Evolutionary conservation across 2,113 vertebrate genomes (phyloP), one percentile per base, ranked within the genome.

Genomic region (Xenopus tropicalis): DNA sequence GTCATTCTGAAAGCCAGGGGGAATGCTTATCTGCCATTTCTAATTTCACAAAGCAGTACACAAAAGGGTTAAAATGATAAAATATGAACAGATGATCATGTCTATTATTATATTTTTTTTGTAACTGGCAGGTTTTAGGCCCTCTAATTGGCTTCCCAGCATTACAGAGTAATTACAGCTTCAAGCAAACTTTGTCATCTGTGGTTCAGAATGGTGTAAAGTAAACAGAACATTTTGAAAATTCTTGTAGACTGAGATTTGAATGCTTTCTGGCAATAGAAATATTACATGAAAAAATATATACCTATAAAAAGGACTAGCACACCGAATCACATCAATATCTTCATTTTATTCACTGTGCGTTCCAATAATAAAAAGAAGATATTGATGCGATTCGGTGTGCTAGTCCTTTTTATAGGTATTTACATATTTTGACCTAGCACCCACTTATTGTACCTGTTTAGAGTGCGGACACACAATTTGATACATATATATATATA

Each of bases 141-240:
- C 78, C 79, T 86, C 84, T 89, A 90, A 90, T 90, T 90, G 83
- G 81, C 82, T 89, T 87, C 82, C 82, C 85, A 83, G 81, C 84
- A 85, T 89, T 89, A 79, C 81, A 87, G 84, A 88, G 84, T 88
- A 84, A 85, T 87, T 87, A 85, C 85, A 85, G 85, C 88, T 91
- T 87, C 79, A 77, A 88, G 85, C 88, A 84, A 83, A 88, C 82
- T 87, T 90, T 82, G 81, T 90, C 85, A 86, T 88, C 85, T 90
- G 84, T 89, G 87, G 83, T 87, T 90, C 82, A 85, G 86, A 88
- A 85, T 87, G 87, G 85, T 89, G 82, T 88, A 88, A 88, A 87
- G 82, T 88, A 89, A 88, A 86, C 85, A 88, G 84, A 87, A 84
- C 75, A 29, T 88, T 88, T 87, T 86, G 81, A 86, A n/a, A 89